A percentile compares a stretch with the other conserved stretches of the same genome.
These are phyloP conservation scores for Electrona antarctica DNA, from an alignment of 2,113 vertebrate species.

Conservation along the genomic window DNA sequence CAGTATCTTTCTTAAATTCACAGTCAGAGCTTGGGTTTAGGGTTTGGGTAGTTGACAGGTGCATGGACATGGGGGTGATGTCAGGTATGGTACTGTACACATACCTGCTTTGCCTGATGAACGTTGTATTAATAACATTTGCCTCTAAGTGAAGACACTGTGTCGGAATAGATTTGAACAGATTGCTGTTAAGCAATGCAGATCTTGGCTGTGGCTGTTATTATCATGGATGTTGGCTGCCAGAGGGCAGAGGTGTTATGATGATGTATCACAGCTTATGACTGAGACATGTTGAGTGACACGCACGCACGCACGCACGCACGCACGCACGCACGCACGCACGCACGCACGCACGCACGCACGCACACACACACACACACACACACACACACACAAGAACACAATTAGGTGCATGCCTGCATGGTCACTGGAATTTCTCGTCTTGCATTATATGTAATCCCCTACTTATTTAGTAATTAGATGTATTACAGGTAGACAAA, in stretches of 20 bases:
- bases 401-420: not conserved
- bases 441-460: too few species aligned
- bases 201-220: too few species aligned
- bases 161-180: constrained; percentile 27
- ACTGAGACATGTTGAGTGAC: not conserved
- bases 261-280: not conserved
- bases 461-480: too few species aligned
- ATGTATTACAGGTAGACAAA: too few species aligned
- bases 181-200: not conserved
- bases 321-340: not conserved
- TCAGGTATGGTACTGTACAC: too few species aligned
- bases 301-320: not conserved
- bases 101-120: too few species aligned
- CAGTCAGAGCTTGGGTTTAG: constrained; percentile 20
- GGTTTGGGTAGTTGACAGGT: not conserved
- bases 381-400: constrained; percentile 2
- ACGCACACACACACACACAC: not conserved
- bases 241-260: too few species aligned
- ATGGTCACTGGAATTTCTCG: too few species aligned
- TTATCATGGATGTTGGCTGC: not conserved
- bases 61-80: not conserved
- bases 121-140: too few species aligned
- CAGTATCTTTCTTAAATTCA: constrained; percentile 47
- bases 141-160: too few species aligned
- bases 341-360: not conserved